A percentile compares a stretch with the other conserved stretches of the same genome.
Evolutionary conservation across 2,113 vertebrate species (phyloP).

Genomic region (Pseudolaguvia tuberculata): DNA sequence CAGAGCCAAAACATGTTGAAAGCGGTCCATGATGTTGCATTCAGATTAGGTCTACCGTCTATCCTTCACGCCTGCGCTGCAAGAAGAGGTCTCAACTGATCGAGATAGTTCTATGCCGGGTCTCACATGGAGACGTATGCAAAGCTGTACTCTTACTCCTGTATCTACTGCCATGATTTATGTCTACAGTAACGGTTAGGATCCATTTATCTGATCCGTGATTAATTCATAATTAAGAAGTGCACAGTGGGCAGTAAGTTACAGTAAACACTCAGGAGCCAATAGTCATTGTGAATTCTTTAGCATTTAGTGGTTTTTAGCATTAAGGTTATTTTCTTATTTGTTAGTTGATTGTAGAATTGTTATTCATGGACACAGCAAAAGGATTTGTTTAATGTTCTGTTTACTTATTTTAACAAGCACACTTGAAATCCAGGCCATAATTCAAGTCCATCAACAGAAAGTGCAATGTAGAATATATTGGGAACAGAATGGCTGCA

Average conservation of each 20-base stretch:
- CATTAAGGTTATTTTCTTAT: not conserved
- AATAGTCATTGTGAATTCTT: not conserved
- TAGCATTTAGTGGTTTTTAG: not conserved
- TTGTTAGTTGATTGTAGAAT: not conserved
- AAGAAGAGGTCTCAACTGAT: conserved; percentile 3
- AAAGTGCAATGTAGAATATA: conserved; percentile 27
- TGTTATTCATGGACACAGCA: not conserved
- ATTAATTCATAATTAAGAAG: not conserved
- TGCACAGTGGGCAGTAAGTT: not conserved
- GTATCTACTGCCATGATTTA: conserved; percentile 1
- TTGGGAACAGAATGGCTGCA: conserved; percentile 4
- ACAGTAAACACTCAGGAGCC: conserved; percentile 23
- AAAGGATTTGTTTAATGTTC: not conserved
- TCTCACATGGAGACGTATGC: not conserved
- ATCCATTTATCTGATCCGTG: conserved; percentile 4
- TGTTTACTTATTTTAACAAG: conserved; percentile 10
- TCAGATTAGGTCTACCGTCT: not conserved
- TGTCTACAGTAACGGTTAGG: conserved; percentile 19
- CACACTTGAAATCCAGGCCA: conserved; percentile 14
- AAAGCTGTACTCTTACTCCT: conserved; percentile 11
- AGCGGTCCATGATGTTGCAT: conserved; percentile 36
- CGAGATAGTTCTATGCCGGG: not conserved
- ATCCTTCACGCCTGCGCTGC: not conserved
- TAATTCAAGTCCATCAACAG: conserved; percentile 31
- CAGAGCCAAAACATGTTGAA: not conserved